Evolutionary conservation across 1,140 invertebrate genomes (phyloP), one percentile per base, ranked within the genome.

Genomic region (Aphaenogaster rudis): DNA sequence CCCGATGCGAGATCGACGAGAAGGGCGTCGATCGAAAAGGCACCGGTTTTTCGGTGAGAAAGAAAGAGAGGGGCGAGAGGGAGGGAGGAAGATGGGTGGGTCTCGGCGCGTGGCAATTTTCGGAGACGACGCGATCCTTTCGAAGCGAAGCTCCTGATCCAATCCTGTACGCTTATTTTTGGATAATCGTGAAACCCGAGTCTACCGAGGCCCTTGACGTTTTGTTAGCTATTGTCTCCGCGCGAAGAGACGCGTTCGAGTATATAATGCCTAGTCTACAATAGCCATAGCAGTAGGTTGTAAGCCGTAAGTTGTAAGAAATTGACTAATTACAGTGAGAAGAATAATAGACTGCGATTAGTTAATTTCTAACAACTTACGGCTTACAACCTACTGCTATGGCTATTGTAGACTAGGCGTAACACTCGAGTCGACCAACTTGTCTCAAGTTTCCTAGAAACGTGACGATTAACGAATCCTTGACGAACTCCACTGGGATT

Each of bases 171-270:
- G 2, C 7, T 72, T 52, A 72, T 52, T 72, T 54, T 74, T 21
- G 71, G 50, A 39, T 36, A 50, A 33, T 15, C 28, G 17, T 57
- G 71, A 74, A 74, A 74, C 5, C 33, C 17, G 71, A 74, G 3
- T 54, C 48, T 11, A 17, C 17, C 50, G 17, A 36, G 33, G 5
- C 28, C n/a, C 33, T 33, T 21, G n/a, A 76, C 13, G 8, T 33
- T 2, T 21, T 2, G 67, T 50, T 33, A 21, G 7, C 15, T 15
- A 21, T 76, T n/a, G 57, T 78, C 42, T 48, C 21, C 9, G 45
- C 13, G 45, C 42, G 59, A 64, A n/a, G 13, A 21, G 52, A 21
- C 61, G 33, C 42, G 3, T 77, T 64, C 45, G 42, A 67, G 48
- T 28, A 28, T 28, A 28, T 28, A 28, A 28, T 28, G 28, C 28